Evolutionary conservation across 37 sponge, comb jelly and placozoan species (phyloP), one percentile per base, ranked within the genome.

Genomic region (Ephydatia muelleri): DNA sequence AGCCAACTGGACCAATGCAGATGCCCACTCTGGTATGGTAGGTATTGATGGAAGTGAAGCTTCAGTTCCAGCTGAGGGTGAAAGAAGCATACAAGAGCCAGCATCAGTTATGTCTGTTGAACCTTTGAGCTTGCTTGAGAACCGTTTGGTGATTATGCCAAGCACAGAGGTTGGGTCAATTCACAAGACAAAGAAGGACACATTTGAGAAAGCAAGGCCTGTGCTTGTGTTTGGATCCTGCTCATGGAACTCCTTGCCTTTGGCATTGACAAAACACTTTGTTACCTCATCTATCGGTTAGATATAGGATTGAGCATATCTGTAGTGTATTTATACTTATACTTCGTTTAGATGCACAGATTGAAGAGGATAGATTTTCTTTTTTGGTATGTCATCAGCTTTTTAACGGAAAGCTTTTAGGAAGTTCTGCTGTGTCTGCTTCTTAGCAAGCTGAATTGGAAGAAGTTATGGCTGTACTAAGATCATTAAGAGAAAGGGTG

Each of bases 241-340:
- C 30, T 89, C 89, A 67, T 89, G 89, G 89, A 89, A 89, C 29
- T 28, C 79, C n/a, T 65, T 89, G 40, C 38, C 49, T 65, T 85
- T 89, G 12, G 89, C 89, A 13, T 8, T 68, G 5, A 40, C 69
- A 49, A 67, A 49, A 32, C 79, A 84, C 48, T 68, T 66, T 30
- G 49, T 80, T 19, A 37, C 27, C 2, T 9, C 32, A 69, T 57
- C 57, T 14, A 57, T 11, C 16, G 57, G 57, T 57, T 57, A 19
- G 57, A 13, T 57, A 21, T 57, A 57, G 19, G n/a, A 16, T 21
- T 16, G 19, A 11, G 57, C 19, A 57, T 11, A 57, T 14, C 57
- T 57, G 9, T 1, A 13, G 6, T 14, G 6, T 11, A 57, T 21
- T 21, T 57, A 14, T 57, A 21, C 16, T 57, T 13, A 14, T 16